Conservation (phyloP, 1,140 invertebrate species). For the Panonychus citri region DNA sequence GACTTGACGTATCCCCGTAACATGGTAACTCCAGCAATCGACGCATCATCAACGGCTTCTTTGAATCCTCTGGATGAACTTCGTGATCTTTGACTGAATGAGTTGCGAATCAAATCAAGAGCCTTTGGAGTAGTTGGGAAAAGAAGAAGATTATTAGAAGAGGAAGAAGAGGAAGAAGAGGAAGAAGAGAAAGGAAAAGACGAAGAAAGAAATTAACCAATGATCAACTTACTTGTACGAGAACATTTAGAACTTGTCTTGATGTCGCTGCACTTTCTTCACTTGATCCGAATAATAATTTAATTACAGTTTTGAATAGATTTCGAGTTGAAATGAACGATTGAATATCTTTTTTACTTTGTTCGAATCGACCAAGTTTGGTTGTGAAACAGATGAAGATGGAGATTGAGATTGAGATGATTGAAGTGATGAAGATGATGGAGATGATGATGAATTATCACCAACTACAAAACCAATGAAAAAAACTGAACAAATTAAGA, state of each 20-base stretch:
- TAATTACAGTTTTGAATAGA: conserved; percentile 16
- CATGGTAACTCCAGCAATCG: conserved; percentile 16
- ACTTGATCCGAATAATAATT: conserved; percentile 17
- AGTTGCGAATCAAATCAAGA: not conserved
- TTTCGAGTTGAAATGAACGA: conserved; percentile 18
- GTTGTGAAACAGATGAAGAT: too few species aligned
- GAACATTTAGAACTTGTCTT: conserved; percentile 16
- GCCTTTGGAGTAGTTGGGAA: too few species aligned
- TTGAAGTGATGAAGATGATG: not conserved
- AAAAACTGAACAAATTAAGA: too few species aligned
- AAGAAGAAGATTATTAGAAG: too few species aligned
- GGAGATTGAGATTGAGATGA: too few species aligned
- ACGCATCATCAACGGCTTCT: conserved; percentile 16
- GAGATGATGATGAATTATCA: not conserved
- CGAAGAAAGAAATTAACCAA: too few species aligned
- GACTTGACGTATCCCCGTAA: conserved; percentile 52
- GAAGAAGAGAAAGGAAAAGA: too few species aligned
- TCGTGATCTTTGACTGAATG: conserved; percentile 1
- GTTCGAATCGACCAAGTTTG: conserved; percentile 7
- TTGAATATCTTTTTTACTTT: conserved; percentile 14
- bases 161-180: too few species aligned
- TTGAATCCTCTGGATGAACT: conserved; percentile 3
- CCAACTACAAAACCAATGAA: too few species aligned
- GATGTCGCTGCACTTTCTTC: conserved; percentile 18
- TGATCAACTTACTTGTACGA: conserved; percentile 10